Base-by-base conservation (phyloP, 2,797 vertebrate species). In the Acanthurus leucopareius region DNA sequence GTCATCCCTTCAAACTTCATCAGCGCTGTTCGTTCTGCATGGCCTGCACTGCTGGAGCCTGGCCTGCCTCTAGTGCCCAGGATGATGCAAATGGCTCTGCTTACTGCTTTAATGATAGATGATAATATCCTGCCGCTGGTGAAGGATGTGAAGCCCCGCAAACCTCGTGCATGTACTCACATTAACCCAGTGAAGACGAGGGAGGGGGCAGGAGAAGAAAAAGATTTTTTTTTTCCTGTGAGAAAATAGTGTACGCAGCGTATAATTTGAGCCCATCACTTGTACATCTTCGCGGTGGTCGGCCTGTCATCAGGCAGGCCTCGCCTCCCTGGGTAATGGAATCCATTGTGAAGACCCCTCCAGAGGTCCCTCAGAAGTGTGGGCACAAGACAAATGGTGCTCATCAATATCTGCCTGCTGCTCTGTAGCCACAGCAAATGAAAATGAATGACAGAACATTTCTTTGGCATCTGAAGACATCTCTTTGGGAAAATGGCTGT, bases 361-460 rank as follows among this genome's bases (percentile, higher is more conserved):
- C 19, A 62, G 71, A 84, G 84, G 83, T 85, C 86, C 67, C 69
- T 86, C 56, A 65, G 60, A 79, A 86, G 83, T 73, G 77, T 74
- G 80, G 79, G 77, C 49, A 77, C 68, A 82, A 89, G 84, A 88
- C 74, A 82, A 88, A 92, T 86, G 16, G 83, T n/a, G 7, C 79
- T 87, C 89, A 83, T 91, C 86, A 87, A 74, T 88, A 85, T 88
- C 77, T 80, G 77, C 79, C 87, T 77, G 80, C 87, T 81, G 76
- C 82, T 85, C 77, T 77, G 87, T 81, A 69, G 82, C 71, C 38
- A 69, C 72, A 73, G 75, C 77, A 86, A 89, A 91, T 88, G 77
- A 84, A 85, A 88, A 88, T 76, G 78, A 89, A 88, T 83, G 90
- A 88, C 69, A 64, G 73, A 79, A 80, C 0, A n/a, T 59, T 64